Evolutionary conservation across 1,140 invertebrate genomes (phyloP), one percentile per base, ranked within the genome.

Genomic region (Acromyrmex heyeri): DNA sequence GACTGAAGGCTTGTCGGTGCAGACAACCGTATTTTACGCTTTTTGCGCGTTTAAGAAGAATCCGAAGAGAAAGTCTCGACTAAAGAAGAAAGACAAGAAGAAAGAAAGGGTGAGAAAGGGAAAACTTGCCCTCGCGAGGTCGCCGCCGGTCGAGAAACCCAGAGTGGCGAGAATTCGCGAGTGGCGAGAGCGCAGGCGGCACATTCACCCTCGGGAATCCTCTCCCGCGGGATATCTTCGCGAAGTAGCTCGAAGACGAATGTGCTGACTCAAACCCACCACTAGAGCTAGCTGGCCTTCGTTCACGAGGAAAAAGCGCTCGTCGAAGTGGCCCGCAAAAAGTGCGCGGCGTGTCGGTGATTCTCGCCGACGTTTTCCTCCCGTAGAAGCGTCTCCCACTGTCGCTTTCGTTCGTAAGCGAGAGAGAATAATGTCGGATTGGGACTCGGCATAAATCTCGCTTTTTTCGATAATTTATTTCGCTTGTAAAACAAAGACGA

Each of bases 11-110:
- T 64, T 24, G 83, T 67, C 76, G 85, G 27, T 79, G 57, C 76
- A 81, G 79, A 65, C 86, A 64, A 55, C 21, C 59, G 62, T 85
- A 90, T 88, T 88, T 92, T 86, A 83, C 70, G 65, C 50, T 90
- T 89, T 89, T 87, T 88, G 62, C 72, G 64, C 76, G 83, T 87
- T 89, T 70, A 57, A 70, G 70, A 72, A 34, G 7, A 72, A 76
- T 24, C 48, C 83, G 50, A 86, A 30, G 59, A 82, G 55, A 79
- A 82, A 59, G 16, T 70, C n/a, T n/a, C 59, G 18, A 6, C 34
- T 16, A 24, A n/a, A 69, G 38, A n/a, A 69, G 38, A 27, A n/a
- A 0, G 65, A 69, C 10, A 24, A 7, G 21, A 27, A 18, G 34
- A 44, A 8, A 21, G 34, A 44, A 14, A 44, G 64, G 10, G 18